Evolutionary conservation across 2,797 vertebrate species (phyloP), one percentile per base, ranked within the genome.

Genomic region (Limosa lapponica): DNA sequence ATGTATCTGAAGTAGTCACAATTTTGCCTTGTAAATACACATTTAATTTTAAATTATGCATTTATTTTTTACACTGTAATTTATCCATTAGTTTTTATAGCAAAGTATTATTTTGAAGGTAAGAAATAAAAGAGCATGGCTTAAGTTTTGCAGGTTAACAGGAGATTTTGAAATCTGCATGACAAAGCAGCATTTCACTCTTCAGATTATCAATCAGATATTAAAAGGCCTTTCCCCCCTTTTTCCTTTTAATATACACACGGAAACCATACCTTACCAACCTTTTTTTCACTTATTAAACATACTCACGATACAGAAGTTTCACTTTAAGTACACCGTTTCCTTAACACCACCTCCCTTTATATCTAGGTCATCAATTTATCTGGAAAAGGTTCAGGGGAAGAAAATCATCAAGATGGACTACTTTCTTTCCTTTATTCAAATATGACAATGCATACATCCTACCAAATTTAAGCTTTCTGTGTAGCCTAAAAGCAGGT

Each of bases 291-390:
- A 65, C 27, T 72, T 90, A 73, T 4, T 90, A 61, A 82, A 72
- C 0, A 2, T 57, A 77, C 34, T 82, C n/a, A 89, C 2, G 7
- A 90, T 94, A 30, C 15, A 59, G 30, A 82, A 95, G 83, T 93
- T 94, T 79, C 89, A 87, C 24, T 91, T 87, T 86, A 93, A 91
- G 54, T 69, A 83, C 30, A 41, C 9, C 16, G 5, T 79, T 95
- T 81, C 37, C 58, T 89, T 78, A 94, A 71, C 32, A 72, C 8
- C 34, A 71, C 49, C 41, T 84, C 48, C 73, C 70, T 84, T 91
- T 32, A 41, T 37, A 95, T 94, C 64, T 61, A 88, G 34, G 43
- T 86, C 54, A 79, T 22, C 58, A 72, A 51, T 72, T 90, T 87
- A 89, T 46, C 49, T 82, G 89, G 84, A 90, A 83, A 83, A 94